Evolutionary conservation across 2,797 vertebrate species (phyloP), one percentile per base, ranked within the genome.

Genomic region (Odontamblyopus lacepedii): DNA sequence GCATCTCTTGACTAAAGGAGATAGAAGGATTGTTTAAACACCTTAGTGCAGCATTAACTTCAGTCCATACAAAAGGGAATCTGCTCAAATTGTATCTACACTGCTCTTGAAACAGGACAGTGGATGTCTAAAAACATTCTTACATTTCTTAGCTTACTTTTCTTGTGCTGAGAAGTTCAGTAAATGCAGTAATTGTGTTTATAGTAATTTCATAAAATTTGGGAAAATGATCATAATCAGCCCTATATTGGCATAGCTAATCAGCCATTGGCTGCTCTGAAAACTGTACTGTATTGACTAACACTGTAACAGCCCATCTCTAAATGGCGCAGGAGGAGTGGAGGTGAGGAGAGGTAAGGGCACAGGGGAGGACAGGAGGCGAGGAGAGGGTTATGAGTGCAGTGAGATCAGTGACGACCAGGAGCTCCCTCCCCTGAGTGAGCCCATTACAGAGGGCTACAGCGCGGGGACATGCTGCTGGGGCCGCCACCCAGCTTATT

Each of bases 401-500:
- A 79, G 83, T 81, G 72, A 72, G 86, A 87, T 90, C 85, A 83
- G 78, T 89, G 92, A 92, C 90, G 89, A 83, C 81, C 85, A 85
- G 81, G 72, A 80, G 77, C 86, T 80, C 82, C 79, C 74, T 87
- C 87, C 85, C 86, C 68, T 71, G 83, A 85, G 86, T 80, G 81
- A 84, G 88, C 74, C 85, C 89, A 93, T 93, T 92, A 93, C 74
- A 74, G 72, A 79, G 73, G 74, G 74, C 69, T 69, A 69, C 53
- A 81, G 78, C 77, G 75, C 75, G 83, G 81, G 80, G 84, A 82
- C 77, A 81, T 74, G 77, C 84, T 76, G 80, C 78, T 65, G 80
- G 73, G 83, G 74, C 86, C 92, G 91, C 89, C 92, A 91, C 79
- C 55, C 51, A 89, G 83, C 86, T 93, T 93, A 94, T 92, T 93